Percentiles rank a stretch among this genome's conserved stretches.
Evolutionary conservation across 1,140 invertebrate species (phyloP).

Genomic region (Leptinotarsa texana): DNA sequence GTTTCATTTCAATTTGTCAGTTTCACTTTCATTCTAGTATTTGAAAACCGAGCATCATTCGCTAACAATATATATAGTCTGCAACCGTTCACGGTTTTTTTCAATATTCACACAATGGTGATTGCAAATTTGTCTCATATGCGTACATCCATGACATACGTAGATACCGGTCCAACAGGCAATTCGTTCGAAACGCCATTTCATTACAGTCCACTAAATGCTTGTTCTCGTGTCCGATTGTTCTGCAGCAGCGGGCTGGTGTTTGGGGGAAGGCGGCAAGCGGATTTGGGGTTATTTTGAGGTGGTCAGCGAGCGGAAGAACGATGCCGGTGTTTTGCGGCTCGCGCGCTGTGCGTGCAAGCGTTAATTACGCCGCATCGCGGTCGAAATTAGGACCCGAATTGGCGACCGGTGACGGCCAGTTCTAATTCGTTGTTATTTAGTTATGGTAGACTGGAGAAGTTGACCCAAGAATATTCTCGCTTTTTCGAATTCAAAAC

Average conservation of each 20-base stretch:
- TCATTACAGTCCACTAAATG: constrained; percentile 25
- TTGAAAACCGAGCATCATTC: no score
- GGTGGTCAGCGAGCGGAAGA: constrained; percentile 30
- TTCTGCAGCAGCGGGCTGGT: neutral
- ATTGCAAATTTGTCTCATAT: neutral
- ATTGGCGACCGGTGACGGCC: neutral
- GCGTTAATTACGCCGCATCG: constrained; percentile 15
- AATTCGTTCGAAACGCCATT: constrained; percentile 17
- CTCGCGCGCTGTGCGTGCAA: constrained; percentile 46
- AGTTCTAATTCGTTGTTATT: neutral
- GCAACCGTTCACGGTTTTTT: neutral
- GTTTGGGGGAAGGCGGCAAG: neutral
- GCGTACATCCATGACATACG: neutral
- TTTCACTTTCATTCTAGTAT: no score
- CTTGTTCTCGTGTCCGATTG: constrained; percentile 27
- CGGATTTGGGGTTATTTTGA: constrained; percentile 39
- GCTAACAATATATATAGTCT: no score
- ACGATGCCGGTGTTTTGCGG: constrained; percentile 43
- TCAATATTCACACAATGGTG: neutral
- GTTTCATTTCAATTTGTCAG: no score
- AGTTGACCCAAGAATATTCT: neutral
- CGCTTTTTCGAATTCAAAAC: no score
- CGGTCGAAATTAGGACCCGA: constrained; percentile 38
- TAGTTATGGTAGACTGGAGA: neutral
- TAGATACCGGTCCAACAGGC: constrained; percentile 16